These are phyloP conservation scores for Acheta domesticus DNA, from an alignment of 2,888 invertebrate species.

Conservation along the genomic window DNA sequence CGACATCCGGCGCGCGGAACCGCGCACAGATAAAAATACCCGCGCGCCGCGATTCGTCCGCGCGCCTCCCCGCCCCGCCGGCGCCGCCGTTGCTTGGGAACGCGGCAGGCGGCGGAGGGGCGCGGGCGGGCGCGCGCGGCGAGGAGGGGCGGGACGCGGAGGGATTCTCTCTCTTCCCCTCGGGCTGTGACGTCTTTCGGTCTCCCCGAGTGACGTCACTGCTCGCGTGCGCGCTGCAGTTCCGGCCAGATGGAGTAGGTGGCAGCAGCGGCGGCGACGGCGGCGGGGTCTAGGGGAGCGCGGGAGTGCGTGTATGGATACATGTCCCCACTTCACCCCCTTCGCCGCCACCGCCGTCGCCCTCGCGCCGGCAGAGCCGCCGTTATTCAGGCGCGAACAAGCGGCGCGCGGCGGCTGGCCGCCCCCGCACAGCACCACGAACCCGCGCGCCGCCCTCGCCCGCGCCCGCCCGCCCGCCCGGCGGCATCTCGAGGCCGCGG, in stretches of 20 bases:
- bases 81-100: background rate
- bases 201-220: conserved; percentile 23
- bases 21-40: conserved; percentile 24
- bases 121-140: background rate
- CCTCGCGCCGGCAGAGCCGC: no score
- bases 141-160: background rate
- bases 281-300: no score
- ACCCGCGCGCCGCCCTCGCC: no score
- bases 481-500: background rate
- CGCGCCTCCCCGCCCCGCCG: background rate
- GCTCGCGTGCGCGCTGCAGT: conserved; percentile 18
- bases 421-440: no score
- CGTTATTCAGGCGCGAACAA: no score
- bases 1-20: background rate
- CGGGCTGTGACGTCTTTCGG: background rate
- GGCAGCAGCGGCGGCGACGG: conserved; percentile 26
- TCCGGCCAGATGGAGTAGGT: conserved; percentile 25
- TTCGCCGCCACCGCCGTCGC: no score
- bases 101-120: no score
- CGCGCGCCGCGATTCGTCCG: background rate
- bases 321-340: no score
- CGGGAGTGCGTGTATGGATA: background rate
- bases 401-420: no score
- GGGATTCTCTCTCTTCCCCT: background rate
- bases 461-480: no score